These are phyloP conservation scores for Harpagus bidentatus DNA, from an alignment of 2,113 vertebrate genomes.

Conservation along the genomic window DNA sequence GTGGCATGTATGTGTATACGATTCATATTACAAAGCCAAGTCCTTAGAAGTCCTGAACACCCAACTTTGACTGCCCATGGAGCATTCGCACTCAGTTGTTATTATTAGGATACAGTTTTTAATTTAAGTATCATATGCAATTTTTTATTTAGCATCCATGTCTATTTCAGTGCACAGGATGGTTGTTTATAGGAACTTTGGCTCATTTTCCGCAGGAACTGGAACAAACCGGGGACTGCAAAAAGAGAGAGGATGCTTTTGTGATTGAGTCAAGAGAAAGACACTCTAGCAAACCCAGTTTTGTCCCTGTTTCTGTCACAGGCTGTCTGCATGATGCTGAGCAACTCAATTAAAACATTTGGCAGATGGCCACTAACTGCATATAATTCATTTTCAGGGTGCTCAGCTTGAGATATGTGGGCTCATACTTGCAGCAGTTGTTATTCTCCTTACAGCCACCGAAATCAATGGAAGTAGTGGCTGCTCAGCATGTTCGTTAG, in stretches of 20 bases:
- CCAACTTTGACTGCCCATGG: background rate
- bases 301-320: constrained; percentile 59
- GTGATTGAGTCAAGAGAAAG: constrained; percentile 45
- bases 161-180: constrained; percentile 7
- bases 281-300: constrained; percentile 34
- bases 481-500: constrained; percentile 12
- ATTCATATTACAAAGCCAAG: background rate
- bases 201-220: constrained; percentile 30
- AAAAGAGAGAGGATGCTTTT: constrained; percentile 49
- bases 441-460: constrained; percentile 35
- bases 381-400: constrained; percentile 65
- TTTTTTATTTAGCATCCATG: background rate
- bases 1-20: background rate
- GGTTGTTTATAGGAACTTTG: constrained; percentile 33
- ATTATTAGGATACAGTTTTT: background rate
- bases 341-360: constrained; percentile 65
- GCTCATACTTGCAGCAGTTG: constrained; percentile 46
- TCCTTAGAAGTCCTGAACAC: background rate
- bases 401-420: constrained; percentile 56
- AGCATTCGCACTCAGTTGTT: background rate
- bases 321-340: constrained; percentile 34
- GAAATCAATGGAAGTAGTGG: constrained; percentile 24
- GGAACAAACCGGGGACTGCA: constrained; percentile 24
- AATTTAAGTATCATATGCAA: background rate
- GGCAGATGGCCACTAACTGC: constrained; percentile 58